Conservation (phyloP, 30 jellyfish, hydroid and myxozoan species). For the Nemopilema nomurai region DNA sequence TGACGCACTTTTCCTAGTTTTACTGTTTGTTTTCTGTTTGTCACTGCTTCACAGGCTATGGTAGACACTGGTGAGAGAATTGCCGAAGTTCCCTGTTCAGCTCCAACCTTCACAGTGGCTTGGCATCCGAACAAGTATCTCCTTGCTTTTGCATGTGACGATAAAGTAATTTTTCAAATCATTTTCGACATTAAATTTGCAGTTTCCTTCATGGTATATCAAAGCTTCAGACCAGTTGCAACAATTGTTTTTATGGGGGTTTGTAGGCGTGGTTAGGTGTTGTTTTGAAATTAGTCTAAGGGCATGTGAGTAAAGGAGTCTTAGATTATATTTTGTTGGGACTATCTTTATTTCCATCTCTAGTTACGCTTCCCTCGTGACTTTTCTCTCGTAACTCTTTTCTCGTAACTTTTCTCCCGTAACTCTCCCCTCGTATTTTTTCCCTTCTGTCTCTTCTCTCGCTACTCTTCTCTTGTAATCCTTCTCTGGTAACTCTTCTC, state of each 20-base stretch:
- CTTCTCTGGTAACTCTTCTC: too few relatives aligned
- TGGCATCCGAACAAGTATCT: conserved; percentile 96
- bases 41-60: conserved; percentile 75
- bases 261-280: background rate
- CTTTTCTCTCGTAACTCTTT: background rate
- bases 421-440: too few relatives aligned
- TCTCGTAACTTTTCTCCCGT: background rate
- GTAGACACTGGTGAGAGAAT: conserved; percentile 98
- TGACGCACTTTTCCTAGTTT: background rate
- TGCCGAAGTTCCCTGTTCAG: conserved; percentile 83
- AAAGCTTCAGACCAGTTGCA: background rate
- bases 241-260: background rate
- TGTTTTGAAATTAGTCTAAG: too few relatives aligned
- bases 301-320: too few relatives aligned
- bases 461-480: background rate
- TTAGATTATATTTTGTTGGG: too few relatives aligned
- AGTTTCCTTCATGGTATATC: background rate
- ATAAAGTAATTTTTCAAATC: conserved; percentile 60
- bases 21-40: background rate
- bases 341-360: too few relatives aligned
- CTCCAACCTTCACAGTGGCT: conserved; percentile 98
- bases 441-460: background rate
- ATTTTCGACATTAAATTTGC: background rate
- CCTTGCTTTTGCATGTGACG: conserved; percentile 98
- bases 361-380: too few relatives aligned